Base-by-base conservation (phyloP, 2,113 vertebrate species). In the Mirza zaza region DNA sequence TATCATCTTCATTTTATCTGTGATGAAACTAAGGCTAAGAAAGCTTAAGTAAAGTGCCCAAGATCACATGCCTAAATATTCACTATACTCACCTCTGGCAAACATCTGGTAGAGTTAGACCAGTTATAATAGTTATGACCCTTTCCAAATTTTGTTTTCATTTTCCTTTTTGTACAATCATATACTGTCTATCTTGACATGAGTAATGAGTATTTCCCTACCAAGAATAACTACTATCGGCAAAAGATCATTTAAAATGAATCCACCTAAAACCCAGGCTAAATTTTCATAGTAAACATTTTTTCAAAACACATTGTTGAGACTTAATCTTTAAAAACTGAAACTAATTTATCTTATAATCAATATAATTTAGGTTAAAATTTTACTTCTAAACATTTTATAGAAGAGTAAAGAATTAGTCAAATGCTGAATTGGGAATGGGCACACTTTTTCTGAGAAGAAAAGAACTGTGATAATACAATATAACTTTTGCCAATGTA, bases 1-100 rank as follows among this genome's bases (percentile, higher is more conserved):
- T 87, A 55, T 32, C 36, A 83, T 68, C 32, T 89, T 67, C 39
- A 95, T 32, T 95, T 79, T 75, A 91, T 77, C 87, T 90, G 18
- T 50, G 52, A 94, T 8, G 65, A 95, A 76, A 96, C 1, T 77
- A 67, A 96, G 23, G 17, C n/a, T 70, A 65, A 90, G 76, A 87
- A 96, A 70, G 18, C 1, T 68, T 86, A 82, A 55, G 14, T 20
- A 23, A 79, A 87, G 20, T 68, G 39, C 48, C 9, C 55, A 50
- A 80, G 25, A n/a, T 42, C 50, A 75, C 17, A 25, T 8, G 20
- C 34, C 45, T 71, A 70, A 87, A 83, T n/a, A 48, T n/a, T 17
- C 18, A 63, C 63, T 79, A 65, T 10, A 42, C 50, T 61, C 32
- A 86, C 39, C 48, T 91, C 8, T 63, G 45, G 59, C 77, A 91